phyloP scores from a whole-genome alignment of 2,113 vertebrate species.

The Platycercus adscitus region DNA sequence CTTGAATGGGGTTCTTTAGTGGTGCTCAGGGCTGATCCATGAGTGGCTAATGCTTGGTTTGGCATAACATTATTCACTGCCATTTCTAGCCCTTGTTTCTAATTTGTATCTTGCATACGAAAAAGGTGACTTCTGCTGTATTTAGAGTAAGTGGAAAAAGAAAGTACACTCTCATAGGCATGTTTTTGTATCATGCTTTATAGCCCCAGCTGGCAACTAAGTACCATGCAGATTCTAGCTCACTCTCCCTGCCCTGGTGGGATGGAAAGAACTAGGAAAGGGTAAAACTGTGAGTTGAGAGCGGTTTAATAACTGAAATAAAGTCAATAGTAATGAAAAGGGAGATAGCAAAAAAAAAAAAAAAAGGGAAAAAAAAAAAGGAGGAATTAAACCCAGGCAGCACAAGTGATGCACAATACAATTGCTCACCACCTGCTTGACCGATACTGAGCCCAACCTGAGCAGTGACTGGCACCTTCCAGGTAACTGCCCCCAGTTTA shows the following conservation, averaged over 20 bases:
- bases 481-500: not conserved
- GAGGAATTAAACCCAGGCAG: not conserved
- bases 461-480: not conserved
- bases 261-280: not conserved
- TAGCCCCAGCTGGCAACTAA: not conserved
- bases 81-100: not conserved
- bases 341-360: not conserved
- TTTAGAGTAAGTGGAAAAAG: not conserved
- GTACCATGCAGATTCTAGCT: not conserved
- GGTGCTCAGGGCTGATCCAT: not conserved
- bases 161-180: not conserved
- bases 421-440: not conserved
- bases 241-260: not conserved
- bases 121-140: not conserved
- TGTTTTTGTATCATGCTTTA: not conserved
- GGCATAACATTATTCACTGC: not conserved
- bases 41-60: not conserved
- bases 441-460: not conserved
- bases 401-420: not conserved
- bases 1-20: not conserved
- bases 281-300: not conserved
- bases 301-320: not conserved
- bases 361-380: too few relatives aligned
- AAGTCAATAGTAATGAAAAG: not conserved
- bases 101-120: fast-evolving